phyloP scores from a whole-genome alignment of 1,140 invertebrate genomes.

The Drosophila kurseongensis region DNA sequence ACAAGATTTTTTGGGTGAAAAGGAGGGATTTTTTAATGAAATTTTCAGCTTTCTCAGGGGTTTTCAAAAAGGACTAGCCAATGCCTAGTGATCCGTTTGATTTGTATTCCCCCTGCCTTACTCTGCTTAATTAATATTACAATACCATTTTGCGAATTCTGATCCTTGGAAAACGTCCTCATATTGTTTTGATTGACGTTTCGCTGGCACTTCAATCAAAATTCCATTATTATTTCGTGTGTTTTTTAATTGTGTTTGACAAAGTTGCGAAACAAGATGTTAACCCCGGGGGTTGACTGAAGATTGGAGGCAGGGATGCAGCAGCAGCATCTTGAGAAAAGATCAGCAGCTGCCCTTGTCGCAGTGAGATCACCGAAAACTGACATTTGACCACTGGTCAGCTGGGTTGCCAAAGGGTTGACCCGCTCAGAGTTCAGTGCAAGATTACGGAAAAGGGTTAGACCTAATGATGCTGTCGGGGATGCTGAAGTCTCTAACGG shows the following conservation, averaged over 20 bases:
- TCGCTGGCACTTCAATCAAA: slow-evolving; percentile 74
- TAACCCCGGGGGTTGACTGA: slow-evolving; percentile 53
- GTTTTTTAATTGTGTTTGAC: slow-evolving; percentile 72
- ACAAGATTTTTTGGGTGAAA: slow-evolving; percentile 65
- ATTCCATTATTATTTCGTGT: slow-evolving; percentile 57
- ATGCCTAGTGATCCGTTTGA: slow-evolving; percentile 68
- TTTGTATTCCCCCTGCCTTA: slow-evolving; percentile 30
- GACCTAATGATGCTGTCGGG: slow-evolving; percentile 19
- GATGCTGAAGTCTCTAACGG: neutral
- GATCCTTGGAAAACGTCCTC: slow-evolving; percentile 40
- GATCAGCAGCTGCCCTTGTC: slow-evolving; percentile 54
- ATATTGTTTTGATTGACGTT: slow-evolving; percentile 66
- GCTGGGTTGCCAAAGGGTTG: slow-evolving; percentile 50
- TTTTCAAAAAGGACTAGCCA: slow-evolving; percentile 7
- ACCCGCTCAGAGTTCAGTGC: slow-evolving; percentile 28
- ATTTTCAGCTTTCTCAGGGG: slow-evolving; percentile 49
- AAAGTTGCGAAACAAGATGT: slow-evolving; percentile 79
- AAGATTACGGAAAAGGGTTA: slow-evolving; percentile 28
- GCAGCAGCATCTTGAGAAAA: slow-evolving; percentile 40
- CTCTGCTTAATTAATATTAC: slow-evolving; percentile 57
- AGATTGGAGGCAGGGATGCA: slow-evolving; percentile 20
- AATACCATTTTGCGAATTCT: slow-evolving; percentile 37
- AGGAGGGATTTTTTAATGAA: slow-evolving; percentile 53
- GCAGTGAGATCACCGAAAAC: slow-evolving; percentile 8
- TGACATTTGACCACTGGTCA: slow-evolving; percentile 79